Evolutionary conservation across 2,113 vertebrate species (phyloP).

Genomic region (Talpa occidentalis): DNA sequence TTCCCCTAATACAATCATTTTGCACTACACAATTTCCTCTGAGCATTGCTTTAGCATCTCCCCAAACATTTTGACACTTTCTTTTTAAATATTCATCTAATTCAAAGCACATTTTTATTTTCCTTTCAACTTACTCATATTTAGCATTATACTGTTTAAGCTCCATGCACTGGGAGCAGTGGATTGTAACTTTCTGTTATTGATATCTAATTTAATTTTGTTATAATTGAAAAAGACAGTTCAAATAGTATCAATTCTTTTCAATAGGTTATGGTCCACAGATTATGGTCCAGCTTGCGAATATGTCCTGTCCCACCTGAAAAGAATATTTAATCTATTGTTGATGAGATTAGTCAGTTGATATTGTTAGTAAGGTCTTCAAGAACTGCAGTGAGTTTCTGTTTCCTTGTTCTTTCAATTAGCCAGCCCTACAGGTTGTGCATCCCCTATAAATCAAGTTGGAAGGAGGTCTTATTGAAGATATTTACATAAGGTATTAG

Average conservation of each 20-base stretch:
- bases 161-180: neutral
- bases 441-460: neutral
- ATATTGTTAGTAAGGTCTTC: neutral
- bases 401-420: neutral
- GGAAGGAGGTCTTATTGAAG: neutral
- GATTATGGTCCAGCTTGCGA: neutral
- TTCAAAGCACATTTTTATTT: conserved; percentile 8
- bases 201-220: neutral
- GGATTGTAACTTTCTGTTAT: neutral
- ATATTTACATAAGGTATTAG: neutral
- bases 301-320: neutral
- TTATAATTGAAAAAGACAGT: neutral
- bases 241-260: neutral
- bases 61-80: neutral
- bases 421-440: neutral
- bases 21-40: neutral
- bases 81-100: conserved; percentile 19
- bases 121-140: conserved; percentile 18
- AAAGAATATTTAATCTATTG: neutral
- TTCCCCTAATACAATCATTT: neutral
- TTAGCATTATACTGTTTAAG: neutral
- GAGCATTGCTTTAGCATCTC: neutral
- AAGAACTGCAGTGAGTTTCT: neutral
- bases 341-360: neutral
- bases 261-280: neutral